phyloP scores from a whole-genome alignment of 2,797 vertebrate genomes.

The Brachyalestes nurse region DNA sequence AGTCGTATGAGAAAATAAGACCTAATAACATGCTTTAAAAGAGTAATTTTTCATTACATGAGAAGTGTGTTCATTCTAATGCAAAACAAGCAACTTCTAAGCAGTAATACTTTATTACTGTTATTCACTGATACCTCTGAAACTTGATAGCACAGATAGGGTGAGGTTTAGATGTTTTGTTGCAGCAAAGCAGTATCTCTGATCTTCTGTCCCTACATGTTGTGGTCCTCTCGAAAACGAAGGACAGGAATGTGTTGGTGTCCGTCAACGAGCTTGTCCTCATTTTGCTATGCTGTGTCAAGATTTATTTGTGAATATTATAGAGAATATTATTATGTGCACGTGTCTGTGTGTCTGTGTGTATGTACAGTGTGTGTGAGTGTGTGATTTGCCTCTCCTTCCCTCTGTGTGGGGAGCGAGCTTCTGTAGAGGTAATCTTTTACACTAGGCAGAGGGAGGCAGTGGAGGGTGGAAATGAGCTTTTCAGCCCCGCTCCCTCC shows the following conservation, averaged over 20 bases:
- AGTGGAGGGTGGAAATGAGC: slow-evolving; percentile 86
- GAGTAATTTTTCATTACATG: neutral
- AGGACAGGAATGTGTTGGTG: neutral
- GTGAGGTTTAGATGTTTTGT: neutral
- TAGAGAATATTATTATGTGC: slow-evolving; percentile 59
- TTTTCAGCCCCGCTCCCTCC: slow-evolving; percentile 77
- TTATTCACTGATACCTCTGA: neutral
- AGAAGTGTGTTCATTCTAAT: neutral
- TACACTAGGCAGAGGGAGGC: slow-evolving; percentile 81
- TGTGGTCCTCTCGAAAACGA: neutral
- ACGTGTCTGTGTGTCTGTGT: slow-evolving; percentile 48
- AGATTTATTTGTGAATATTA: slow-evolving; percentile 11
- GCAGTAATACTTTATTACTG: neutral
- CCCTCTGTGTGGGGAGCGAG: slow-evolving; percentile 27
- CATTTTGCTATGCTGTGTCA: neutral
- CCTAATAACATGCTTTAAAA: too few relatives aligned
- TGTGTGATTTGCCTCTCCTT: slow-evolving; percentile 36
- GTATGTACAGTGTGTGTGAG: slow-evolving; percentile 19
- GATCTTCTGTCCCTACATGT: neutral
- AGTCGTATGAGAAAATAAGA: neutral
- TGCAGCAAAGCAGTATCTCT: neutral
- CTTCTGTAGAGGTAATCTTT: slow-evolving; percentile 84
- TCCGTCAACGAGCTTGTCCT: neutral
- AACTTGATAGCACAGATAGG: too few relatives aligned
- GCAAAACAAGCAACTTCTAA: too few relatives aligned